These are phyloP conservation scores for Drosophila nigromelanica DNA, from an alignment of 1,140 invertebrate genomes.

Conservation along the genomic window DNA sequence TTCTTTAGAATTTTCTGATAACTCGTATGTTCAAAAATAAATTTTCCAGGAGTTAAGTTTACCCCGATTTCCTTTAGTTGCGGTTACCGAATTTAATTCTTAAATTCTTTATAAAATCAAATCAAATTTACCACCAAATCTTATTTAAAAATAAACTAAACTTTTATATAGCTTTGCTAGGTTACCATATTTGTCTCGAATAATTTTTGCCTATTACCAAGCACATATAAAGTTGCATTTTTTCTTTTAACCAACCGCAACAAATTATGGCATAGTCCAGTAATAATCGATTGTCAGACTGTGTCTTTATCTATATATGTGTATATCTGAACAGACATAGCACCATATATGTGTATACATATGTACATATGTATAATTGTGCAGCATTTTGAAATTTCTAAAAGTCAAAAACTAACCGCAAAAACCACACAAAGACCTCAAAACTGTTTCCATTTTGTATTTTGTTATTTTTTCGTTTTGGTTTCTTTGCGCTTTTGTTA, in stretches of 20 bases:
- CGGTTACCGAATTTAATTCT: too few relatives aligned
- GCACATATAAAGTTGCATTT: slow-evolving; percentile 25
- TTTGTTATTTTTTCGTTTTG: slow-evolving; percentile 1
- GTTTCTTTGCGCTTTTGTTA: slow-evolving; percentile 4
- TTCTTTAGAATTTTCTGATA: too few relatives aligned
- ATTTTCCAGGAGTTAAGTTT: too few relatives aligned
- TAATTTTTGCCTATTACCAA: background rate
- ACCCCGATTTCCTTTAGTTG: too few relatives aligned
- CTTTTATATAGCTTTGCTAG: too few relatives aligned
- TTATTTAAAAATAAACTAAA: too few relatives aligned
- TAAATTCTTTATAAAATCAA: too few relatives aligned
- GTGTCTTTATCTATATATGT: background rate
- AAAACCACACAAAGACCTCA: slow-evolving; percentile 29
- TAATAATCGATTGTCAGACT: slow-evolving; percentile 11
- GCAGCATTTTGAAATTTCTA: slow-evolving; percentile 10
- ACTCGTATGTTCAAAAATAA: too few relatives aligned
- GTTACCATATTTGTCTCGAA: too few relatives aligned
- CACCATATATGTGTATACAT: background rate
- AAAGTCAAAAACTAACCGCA: slow-evolving; percentile 34
- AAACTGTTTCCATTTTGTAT: slow-evolving; percentile 13
- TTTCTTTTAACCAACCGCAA: slow-evolving; percentile 23
- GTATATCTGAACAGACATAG: background rate
- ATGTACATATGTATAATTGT: background rate
- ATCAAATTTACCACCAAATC: too few relatives aligned
- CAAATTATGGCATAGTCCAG: slow-evolving; percentile 16